Conservation (phyloP, 2,888 invertebrate species). For the Morinoia aosen region DNA sequence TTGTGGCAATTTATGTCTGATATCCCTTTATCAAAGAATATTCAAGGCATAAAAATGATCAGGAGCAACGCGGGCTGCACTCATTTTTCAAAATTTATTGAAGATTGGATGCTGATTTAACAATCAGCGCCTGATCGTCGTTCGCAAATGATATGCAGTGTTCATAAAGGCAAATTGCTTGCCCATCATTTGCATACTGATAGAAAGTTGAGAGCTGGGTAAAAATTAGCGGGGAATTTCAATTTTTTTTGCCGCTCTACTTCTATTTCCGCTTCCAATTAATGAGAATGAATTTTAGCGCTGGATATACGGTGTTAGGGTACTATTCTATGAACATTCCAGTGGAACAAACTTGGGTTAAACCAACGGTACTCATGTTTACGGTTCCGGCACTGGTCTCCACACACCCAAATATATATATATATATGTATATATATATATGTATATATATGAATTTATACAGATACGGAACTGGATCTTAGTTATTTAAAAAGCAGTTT, state of each 20-base stretch:
- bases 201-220: background rate
- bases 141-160: background rate
- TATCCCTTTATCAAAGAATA: background rate
- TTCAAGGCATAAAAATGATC: background rate
- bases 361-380: too few relatives aligned
- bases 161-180: background rate
- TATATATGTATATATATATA: background rate
- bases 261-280: too few relatives aligned
- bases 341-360: too few relatives aligned
- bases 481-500: background rate
- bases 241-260: background rate
- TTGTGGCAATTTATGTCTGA: background rate
- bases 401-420: background rate
- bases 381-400: too few relatives aligned
- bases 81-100: background rate
- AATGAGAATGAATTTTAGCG: too few relatives aligned
- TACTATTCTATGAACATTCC: too few relatives aligned
- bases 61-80: background rate
- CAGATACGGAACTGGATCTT: background rate
- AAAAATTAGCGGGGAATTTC: background rate
- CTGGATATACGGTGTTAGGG: too few relatives aligned
- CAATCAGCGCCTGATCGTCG: background rate
- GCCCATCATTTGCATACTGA: background rate
- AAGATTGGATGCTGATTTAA: background rate
- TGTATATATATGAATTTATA: background rate